Conservation (phyloP, 1,140 invertebrate genomes). For the Platorchestia sp. region DNA sequence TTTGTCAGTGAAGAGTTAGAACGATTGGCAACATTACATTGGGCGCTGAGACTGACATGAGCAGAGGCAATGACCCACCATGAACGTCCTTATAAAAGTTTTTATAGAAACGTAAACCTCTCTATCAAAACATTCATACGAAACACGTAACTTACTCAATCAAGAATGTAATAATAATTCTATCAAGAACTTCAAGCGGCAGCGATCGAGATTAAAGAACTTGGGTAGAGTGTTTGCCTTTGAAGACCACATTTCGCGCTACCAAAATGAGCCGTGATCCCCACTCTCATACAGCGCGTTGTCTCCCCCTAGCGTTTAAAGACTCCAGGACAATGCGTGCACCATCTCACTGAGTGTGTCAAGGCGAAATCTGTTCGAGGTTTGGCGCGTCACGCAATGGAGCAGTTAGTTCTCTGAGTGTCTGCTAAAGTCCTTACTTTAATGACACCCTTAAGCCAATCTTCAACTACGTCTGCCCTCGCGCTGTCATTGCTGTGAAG, state of each 20-base stretch:
- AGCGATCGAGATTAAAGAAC: background rate
- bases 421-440: constrained; percentile 1
- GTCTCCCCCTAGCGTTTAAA: background rate
- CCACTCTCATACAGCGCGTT: background rate
- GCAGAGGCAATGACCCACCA: too few relatives aligned
- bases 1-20: too few relatives aligned
- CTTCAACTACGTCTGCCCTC: background rate
- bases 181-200: background rate
- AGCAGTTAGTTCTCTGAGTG: background rate
- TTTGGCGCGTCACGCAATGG: background rate
- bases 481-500: background rate
- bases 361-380: background rate
- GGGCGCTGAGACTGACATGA: too few relatives aligned
- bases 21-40: too few relatives aligned
- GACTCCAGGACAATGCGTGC: background rate
- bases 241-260: background rate
- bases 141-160: too few relatives aligned
- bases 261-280: background rate
- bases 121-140: too few relatives aligned
- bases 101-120: too few relatives aligned
- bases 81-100: too few relatives aligned
- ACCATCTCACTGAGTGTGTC: background rate
- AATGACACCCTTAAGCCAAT: background rate
- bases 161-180: too few relatives aligned
- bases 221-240: background rate